Conservation (phyloP, 37 sponge, comb jelly and placozoan genomes). For the Chondrosia reniformis region DNA sequence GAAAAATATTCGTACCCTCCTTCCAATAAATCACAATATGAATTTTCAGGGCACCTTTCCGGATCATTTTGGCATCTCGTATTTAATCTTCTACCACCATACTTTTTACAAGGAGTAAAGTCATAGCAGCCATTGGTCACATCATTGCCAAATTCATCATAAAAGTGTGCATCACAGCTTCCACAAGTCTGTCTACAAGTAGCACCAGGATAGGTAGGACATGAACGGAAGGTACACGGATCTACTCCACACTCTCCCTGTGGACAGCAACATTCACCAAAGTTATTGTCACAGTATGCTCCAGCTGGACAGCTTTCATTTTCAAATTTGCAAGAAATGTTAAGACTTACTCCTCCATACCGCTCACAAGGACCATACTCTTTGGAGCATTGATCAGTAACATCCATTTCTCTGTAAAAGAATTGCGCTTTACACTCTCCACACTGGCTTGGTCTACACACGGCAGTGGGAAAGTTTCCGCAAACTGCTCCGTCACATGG, state of each 20-base stretch:
- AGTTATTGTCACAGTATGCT: not conserved
- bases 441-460: slow-evolving; percentile 4
- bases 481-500: slow-evolving; percentile 1
- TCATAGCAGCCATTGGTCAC: not conserved
- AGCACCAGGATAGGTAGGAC: slow-evolving; percentile 25
- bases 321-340: not conserved
- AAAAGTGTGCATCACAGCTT: not conserved
- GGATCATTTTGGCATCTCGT: not conserved
- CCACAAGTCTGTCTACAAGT: slow-evolving; percentile 1
- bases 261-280: not conserved
- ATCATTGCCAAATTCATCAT: not conserved
- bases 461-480: slow-evolving; percentile 8
- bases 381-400: not conserved
- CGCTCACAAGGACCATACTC: not conserved
- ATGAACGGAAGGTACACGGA: not conserved
- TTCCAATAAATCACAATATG: not conserved
- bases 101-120: not conserved
- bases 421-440: slow-evolving; percentile 14
- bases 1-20: not conserved
- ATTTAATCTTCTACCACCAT: not conserved
- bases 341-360: not conserved
- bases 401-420: not conserved
- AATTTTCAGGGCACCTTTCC: not conserved
- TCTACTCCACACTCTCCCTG: not conserved
- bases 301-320: not conserved